Base-by-base conservation (phyloP, 2,113 vertebrate genomes). In the Psilopsiagon aymara region DNA sequence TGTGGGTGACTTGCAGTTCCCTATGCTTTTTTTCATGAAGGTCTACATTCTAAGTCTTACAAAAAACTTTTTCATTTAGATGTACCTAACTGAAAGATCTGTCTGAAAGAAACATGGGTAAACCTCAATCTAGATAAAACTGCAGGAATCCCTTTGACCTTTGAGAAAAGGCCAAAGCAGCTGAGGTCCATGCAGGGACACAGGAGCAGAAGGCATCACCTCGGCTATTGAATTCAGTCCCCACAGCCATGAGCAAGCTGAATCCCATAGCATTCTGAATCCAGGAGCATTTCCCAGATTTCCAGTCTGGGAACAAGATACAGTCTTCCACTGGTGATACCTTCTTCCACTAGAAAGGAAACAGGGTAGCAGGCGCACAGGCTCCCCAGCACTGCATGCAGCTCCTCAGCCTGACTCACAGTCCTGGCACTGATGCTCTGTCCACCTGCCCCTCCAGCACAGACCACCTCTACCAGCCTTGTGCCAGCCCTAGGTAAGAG, bases 271-370 rank as follows among this genome's bases (percentile, higher is more conserved):
- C 0, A 1, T 18, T 53, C n/a, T 76, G 29, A 28, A 76, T 33
- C 18, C 18, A 33, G 51, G 15, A 47, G 12, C 43, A 46, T 64
- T 68, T 69, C 69, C 19, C 43, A 64, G 7, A 17, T 31, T 8
- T 12, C 19, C 8, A 21, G 49, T 29, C 51, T 33, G 15, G 47
- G 33, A 84, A 62, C 6, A 76, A 69, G 25, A 66, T 10, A 25
- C 3, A 16, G 13, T 33, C 49, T 66, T 15, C 44, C 3, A 2
- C 18, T 19, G 59, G 21, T 2, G 2, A 14, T n/a, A 33, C 6
- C 41, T 25, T 15, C 41, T 70, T 52, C 27, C 44, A 33, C 29
- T 11, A 20, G 35, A 29, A 85, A 39, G 11, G 5, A 70, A 81
- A 60, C 11, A 35, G 5, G 13, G 27, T 29, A 88, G 53, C 11